A percentile compares a stretch with the other conserved stretches of the same genome.
These are phyloP conservation scores for Sarcophaga variegata DNA, from an alignment of 2,888 invertebrate genomes.

Conservation along the genomic window DNA sequence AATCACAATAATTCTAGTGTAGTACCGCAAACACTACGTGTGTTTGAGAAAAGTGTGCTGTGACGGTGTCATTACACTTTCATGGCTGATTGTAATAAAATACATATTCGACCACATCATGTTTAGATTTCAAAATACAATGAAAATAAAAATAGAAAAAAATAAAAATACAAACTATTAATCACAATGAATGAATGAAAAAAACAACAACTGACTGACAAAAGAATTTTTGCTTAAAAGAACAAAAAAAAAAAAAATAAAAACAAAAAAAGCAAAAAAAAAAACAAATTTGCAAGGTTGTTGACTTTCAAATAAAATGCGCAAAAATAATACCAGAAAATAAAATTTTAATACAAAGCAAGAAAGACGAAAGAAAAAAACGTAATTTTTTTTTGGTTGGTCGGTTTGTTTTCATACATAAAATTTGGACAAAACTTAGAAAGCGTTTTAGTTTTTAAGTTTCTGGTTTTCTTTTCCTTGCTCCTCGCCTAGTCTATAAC, in stretches of 20 bases:
- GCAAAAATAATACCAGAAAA: conserved; percentile 24
- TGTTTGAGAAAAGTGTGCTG: neutral
- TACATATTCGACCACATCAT: conserved; percentile 37
- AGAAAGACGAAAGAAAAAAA: neutral
- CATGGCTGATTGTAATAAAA: conserved; percentile 46
- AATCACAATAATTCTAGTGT: too few relatives aligned
- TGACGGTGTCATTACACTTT: conserved; percentile 47
- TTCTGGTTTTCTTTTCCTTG: conserved; percentile 20
- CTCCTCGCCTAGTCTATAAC: too few relatives aligned
- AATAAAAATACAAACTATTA: neutral
- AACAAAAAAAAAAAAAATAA: neutral
- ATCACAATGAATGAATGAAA: conserved; percentile 27
- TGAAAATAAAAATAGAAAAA: too few relatives aligned
- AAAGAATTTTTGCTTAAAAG: conserved; percentile 38
- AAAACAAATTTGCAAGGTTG: conserved; percentile 50
- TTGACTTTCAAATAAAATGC: conserved; percentile 56
- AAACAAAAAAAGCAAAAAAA: conserved; percentile 12
- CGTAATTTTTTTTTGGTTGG: conserved; percentile 19
- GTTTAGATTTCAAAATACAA: conserved; percentile 49
- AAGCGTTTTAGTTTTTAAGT: conserved; percentile 46
- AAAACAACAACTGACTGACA: conserved; percentile 17
- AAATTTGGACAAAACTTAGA: conserved; percentile 45
- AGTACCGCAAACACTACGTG: too few relatives aligned
- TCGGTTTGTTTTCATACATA: neutral
- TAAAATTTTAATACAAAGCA: conserved; percentile 1